Evolutionary conservation across 2,888 invertebrate genomes (phyloP), one percentile per base, ranked within the genome.

Genomic region (Apamea monoglypha): DNA sequence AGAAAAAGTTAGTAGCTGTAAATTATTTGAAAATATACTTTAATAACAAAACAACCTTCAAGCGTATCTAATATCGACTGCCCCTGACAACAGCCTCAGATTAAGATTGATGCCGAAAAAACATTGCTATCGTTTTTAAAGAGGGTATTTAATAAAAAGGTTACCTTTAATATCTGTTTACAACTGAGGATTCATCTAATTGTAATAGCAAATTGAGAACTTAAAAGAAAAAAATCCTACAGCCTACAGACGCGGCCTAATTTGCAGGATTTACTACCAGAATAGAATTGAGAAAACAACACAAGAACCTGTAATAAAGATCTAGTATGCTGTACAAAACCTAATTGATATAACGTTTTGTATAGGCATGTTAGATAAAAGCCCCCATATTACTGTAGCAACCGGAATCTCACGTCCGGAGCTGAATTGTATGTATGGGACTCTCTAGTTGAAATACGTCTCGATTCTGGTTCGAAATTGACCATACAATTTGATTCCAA

Each of bases 1-100:
- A n/a, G 70, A 84, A 80, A 84, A 81, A 84, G 36, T 71, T 84
- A 3, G 21, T 40, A 63, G 53, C 36, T 47, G 53, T 10, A 61
- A 61, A 71, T 47, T 80, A 7, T 32, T 25, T 18, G 36, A 56
- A 78, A 56, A 78, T 53, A 44, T 56, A 18, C 6, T 64, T 47
- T 53, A 32, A 25, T 16, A 80, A 47, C 32, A n/a, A 25, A 66
- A 47, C n/a, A 50, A 68, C 50, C 77, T 63, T 78, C 25, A 68
- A 83, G 25, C 47, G 53, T 44, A 29, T 47, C 10, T 61, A 78
- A 68, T 53, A 83, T 36, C 59, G 50, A n/a, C 25, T 36, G 7
- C 5, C 12, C 29, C n/a, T 66, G 40, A 36, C 25, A 70, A 36
- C 63, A 47, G 56, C 18, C 25, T 36, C 44, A 36, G 21, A 59